Conservation (phyloP, 2,888 invertebrate genomes). For the Pterostichus niger region DNA sequence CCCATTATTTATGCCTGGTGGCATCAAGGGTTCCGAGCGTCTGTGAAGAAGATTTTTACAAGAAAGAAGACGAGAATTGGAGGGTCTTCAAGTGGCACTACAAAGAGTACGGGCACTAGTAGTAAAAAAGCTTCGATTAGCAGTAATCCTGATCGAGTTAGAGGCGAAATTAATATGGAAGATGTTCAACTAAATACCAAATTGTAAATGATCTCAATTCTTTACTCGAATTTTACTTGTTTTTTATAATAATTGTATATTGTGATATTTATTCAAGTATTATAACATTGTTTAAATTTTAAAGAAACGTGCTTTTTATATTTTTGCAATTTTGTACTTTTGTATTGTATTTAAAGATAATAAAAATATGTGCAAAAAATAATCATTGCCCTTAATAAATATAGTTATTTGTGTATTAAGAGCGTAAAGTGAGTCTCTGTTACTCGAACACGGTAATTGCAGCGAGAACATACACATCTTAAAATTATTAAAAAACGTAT, state of each 20-base stretch:
- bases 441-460: too few relatives aligned
- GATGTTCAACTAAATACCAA: constrained; percentile 35
- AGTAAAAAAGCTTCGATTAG: constrained; percentile 43
- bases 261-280: too few relatives aligned
- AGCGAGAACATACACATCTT: too few relatives aligned
- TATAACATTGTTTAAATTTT: too few relatives aligned
- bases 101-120: constrained; percentile 34
- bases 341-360: not conserved
- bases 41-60: constrained; percentile 76
- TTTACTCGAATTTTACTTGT: too few relatives aligned
- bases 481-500: too few relatives aligned
- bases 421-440: too few relatives aligned
- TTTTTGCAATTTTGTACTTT: not conserved
- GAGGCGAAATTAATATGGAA: constrained; percentile 3
- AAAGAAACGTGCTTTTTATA: not conserved
- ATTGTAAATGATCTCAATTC: not conserved
- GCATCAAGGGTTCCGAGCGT: constrained; percentile 83
- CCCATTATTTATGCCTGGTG: constrained; percentile 86
- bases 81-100: constrained; percentile 40
- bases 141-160: not conserved
- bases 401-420: too few relatives aligned
- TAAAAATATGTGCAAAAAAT: too few relatives aligned
- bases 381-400: too few relatives aligned
- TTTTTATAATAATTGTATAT: too few relatives aligned
- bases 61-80: constrained; percentile 61